Base-by-base conservation (phyloP, 2,113 vertebrate species). In the Centrocercus urophasianus region DNA sequence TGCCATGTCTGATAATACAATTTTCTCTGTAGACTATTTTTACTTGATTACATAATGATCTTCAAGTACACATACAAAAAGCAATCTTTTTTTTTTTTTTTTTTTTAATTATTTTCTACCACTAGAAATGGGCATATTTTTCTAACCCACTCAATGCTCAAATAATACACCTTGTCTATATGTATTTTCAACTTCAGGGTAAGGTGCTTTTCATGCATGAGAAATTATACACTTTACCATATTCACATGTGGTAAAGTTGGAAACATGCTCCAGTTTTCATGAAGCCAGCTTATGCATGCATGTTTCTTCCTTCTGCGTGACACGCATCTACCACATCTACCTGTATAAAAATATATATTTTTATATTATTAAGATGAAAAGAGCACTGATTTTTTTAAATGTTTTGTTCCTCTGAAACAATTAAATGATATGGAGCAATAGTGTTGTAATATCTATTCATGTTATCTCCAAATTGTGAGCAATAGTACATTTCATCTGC, bases 251-350 rank as follows among this genome's bases (percentile, higher is more conserved):
- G 11, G 10, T 52, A 82, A 36, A 5, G 2, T 8, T 86, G 30
- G 22, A 78, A 86, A 57, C 42, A 42, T 21, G 36, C 24, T 57
- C 18, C 17, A 32, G 42, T 61, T 13, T 65, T 48, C 40, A 16
- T 60, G 59, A 2, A 52, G 50, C 2, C 3, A 8, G 5, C 59
- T 65, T 36, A 38, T 36, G 42, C 4, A 40, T 67, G 40, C 32
- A 18, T 0, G 3, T 57, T 70, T 86, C 40, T 5, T 73, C 54
- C 11, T 59, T 81, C 42, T 0, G 0, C 24, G 30, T 54, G 30
- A 48, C 8, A 40, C 24, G 43, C 5, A n/a, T 11, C 1, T 70
- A 83, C 30, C 2, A 59, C 10, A 48, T 7, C 6, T 11, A 42
- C 88, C 59, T 61, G 15, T 54, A 6, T 8, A 6, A 79, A 40